A percentile compares a stretch with the other conserved stretches of the same genome.
These are phyloP conservation scores for Chaenocephalus aceratus DNA, from an alignment of 2,113 vertebrate species.

Conservation along the genomic window DNA sequence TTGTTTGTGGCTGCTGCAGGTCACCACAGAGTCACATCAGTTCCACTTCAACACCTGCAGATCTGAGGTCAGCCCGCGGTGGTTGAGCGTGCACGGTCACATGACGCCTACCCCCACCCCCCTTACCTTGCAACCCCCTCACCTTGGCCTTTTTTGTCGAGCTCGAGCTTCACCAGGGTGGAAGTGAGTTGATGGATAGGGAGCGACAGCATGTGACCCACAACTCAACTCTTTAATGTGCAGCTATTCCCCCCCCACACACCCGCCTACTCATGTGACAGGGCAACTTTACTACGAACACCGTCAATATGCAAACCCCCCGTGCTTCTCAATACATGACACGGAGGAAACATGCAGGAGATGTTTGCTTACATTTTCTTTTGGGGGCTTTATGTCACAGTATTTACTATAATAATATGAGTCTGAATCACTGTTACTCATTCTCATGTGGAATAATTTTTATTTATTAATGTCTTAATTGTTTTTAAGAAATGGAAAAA, in stretches of 20 bases:
- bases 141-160: background rate
- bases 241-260: constrained; percentile 40
- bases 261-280: constrained; percentile 41
- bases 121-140: constrained; percentile 6
- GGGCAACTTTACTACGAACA: constrained; percentile 17
- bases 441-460: background rate
- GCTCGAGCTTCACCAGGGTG: constrained; percentile 58
- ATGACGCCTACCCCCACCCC: constrained; percentile 76
- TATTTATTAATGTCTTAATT: background rate
- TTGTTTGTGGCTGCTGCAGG: constrained; percentile 78
- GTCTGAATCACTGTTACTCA: background rate
- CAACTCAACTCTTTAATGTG: constrained; percentile 79
- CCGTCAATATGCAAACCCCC: background rate
- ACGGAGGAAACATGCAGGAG: background rate
- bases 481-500: too few species aligned
- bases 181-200: constrained; percentile 83
- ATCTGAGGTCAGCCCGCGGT: constrained; percentile 81
- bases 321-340: background rate
- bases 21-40: constrained; percentile 85
- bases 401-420: background rate
- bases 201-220: constrained; percentile 86
- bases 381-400: background rate
- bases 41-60: constrained; percentile 90
- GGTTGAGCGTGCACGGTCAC: constrained; percentile 72
- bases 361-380: background rate